Percentiles rank a stretch among this genome's conserved stretches.
Evolutionary conservation across 2,797 vertebrate genomes (phyloP).

Genomic region (Tiaroga cobitis): DNA sequence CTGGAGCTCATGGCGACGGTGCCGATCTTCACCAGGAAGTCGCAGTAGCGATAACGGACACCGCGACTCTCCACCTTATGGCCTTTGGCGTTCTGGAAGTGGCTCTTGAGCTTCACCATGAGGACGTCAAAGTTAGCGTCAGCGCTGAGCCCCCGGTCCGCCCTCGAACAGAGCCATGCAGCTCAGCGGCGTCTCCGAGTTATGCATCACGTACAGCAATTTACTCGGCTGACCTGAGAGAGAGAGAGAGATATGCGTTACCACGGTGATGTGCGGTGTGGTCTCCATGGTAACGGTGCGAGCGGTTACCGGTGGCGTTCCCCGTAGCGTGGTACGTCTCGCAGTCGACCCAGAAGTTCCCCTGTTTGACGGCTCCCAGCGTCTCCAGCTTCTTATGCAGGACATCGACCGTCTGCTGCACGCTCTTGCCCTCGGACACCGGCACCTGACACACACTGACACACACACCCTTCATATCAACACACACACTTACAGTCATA

Average conservation of each 20-base stretch:
- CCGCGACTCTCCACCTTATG: constrained; percentile 97
- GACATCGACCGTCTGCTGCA: constrained; percentile 93
- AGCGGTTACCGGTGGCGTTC: constrained; percentile 76
- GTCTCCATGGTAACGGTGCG: neutral
- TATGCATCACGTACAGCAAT: constrained; percentile 97
- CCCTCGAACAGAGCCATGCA: constrained; percentile 93
- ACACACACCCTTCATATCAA: neutral
- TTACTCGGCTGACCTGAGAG: constrained; percentile 89
- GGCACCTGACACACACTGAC: constrained; percentile 92
- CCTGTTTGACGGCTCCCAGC: constrained; percentile 92
- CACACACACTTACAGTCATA: too few relatives aligned
- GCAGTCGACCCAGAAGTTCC: constrained; percentile 93
- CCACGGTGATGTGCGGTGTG: neutral
- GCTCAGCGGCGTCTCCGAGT: constrained; percentile 93
- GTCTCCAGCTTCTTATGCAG: constrained; percentile 90
- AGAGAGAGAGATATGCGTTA: constrained; percentile 21
- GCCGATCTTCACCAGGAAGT: constrained; percentile 95
- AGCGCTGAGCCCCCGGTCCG: constrained; percentile 88
- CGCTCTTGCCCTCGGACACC: constrained; percentile 90
- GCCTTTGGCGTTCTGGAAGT: constrained; percentile 97
- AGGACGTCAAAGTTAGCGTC: constrained; percentile 95
- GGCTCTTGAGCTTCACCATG: constrained; percentile 97
- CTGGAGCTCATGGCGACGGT: constrained; percentile 94
- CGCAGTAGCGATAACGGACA: constrained; percentile 92
- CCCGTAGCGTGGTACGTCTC: constrained; percentile 93